These are phyloP conservation scores for Drosophila sucinea DNA, from an alignment of 1,140 invertebrate genomes.

Conservation along the genomic window DNA sequence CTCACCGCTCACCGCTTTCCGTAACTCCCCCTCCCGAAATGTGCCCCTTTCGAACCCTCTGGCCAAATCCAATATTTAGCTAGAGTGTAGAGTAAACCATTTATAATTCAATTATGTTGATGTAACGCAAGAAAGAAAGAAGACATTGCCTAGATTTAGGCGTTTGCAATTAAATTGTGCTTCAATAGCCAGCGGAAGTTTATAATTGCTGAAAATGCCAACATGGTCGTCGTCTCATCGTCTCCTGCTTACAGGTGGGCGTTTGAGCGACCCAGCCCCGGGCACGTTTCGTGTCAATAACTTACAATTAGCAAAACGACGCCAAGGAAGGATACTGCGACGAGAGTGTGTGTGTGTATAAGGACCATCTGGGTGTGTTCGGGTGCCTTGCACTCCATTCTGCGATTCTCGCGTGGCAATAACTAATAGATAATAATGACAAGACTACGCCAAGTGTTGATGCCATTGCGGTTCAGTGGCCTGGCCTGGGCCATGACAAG, in stretches of 20 bases:
- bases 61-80: conserved; percentile 41
- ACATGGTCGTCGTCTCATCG: neutral
- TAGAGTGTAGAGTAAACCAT: conserved; percentile 29
- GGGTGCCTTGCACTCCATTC: conserved; percentile 10
- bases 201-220: conserved; percentile 45
- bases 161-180: conserved; percentile 9
- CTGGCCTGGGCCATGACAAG: conserved; percentile 9
- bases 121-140: neutral
- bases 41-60: neutral
- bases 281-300: conserved; percentile 65
- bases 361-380: conserved; percentile 19
- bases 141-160: conserved; percentile 2
- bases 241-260: conserved; percentile 44
- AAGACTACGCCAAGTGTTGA: conserved; percentile 44
- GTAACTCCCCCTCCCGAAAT: too few species aligned
- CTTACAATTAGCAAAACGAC: conserved; percentile 58
- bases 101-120: conserved; percentile 66
- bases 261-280: conserved; percentile 8
- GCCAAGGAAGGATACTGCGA: neutral
- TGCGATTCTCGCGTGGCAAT: conserved; percentile 27
- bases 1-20: too few species aligned
- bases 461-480: conserved; percentile 33
- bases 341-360: neutral
- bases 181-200: conserved; percentile 45
- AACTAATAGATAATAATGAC: conserved; percentile 70